These are phyloP conservation scores for Rhogogaster chlorosoma DNA, from an alignment of 2,888 invertebrate species.

Conservation along the genomic window DNA sequence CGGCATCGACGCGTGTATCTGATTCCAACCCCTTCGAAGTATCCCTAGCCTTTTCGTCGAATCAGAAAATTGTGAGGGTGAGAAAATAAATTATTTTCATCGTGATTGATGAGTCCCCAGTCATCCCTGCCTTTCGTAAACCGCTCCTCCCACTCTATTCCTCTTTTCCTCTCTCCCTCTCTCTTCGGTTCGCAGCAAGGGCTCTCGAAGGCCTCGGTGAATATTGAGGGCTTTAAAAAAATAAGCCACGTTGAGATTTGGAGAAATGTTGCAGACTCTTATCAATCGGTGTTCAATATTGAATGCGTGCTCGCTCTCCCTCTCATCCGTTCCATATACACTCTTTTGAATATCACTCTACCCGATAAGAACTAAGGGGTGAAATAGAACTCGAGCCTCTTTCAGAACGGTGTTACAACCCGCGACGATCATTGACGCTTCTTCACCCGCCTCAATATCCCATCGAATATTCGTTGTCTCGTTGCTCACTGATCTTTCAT, in stretches of 20 bases:
- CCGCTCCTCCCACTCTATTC: not conserved
- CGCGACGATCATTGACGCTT: slow-evolving; percentile 7
- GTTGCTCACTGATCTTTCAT: not conserved
- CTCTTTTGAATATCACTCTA: slow-evolving; percentile 42
- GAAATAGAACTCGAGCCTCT: slow-evolving; percentile 22
- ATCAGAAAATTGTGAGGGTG: slow-evolving; percentile 43
- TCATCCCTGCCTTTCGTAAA: slow-evolving; percentile 24
- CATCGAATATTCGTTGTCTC: slow-evolving; percentile 17
- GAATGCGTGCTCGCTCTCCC: slow-evolving; percentile 33
- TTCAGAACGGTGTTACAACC: slow-evolving; percentile 1
- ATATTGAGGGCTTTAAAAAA: slow-evolving; percentile 47
- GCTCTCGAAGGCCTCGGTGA: slow-evolving; percentile 39
- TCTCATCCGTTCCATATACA: slow-evolving; percentile 45
- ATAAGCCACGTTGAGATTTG: slow-evolving; percentile 46
- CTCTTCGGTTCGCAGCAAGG: slow-evolving; percentile 5
- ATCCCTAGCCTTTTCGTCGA: slow-evolving; percentile 33
- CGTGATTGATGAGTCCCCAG: slow-evolving; percentile 67
- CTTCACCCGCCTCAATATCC: not conserved
- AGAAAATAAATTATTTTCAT: slow-evolving; percentile 68
- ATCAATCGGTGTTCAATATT: slow-evolving; percentile 46
- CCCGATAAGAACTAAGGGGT: slow-evolving; percentile 39
- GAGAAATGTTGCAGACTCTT: slow-evolving; percentile 48
- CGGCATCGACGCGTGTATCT: slow-evolving; percentile 33
- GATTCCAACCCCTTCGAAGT: slow-evolving; percentile 31
- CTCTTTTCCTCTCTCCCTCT: not conserved